phyloP scores from a whole-genome alignment of 2,797 vertebrate species.

The Ammospiza maritima region DNA sequence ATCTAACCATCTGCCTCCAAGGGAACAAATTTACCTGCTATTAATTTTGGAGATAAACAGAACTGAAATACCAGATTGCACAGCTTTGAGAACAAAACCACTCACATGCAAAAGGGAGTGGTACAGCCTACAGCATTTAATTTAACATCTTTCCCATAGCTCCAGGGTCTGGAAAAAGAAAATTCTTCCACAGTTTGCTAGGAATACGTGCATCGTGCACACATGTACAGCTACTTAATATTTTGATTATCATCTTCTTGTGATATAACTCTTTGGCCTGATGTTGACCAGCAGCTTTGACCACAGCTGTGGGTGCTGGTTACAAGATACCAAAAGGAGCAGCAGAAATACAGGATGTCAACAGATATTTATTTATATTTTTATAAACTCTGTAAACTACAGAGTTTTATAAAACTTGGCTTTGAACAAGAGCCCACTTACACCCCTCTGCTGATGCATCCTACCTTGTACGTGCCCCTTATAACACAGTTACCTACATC shows the following conservation, averaged over 20 bases:
- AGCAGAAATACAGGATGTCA: background rate
- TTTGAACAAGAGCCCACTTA: background rate
- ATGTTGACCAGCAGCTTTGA: background rate
- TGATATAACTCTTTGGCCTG: background rate
- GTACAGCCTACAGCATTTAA: background rate
- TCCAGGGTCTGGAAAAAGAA: background rate
- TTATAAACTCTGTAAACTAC: no score
- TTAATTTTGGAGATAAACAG: constrained; percentile 44
- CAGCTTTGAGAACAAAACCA: background rate
- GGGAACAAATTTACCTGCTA: constrained; percentile 31
- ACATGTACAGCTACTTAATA: background rate
- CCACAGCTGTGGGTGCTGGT: background rate
- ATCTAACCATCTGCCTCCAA: constrained; percentile 34
- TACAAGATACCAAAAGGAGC: background rate
- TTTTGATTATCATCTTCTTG: background rate
- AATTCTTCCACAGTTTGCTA: background rate
- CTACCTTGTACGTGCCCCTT: background rate
- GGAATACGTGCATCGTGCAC: background rate
- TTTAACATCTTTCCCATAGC: background rate
- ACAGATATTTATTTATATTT: background rate
- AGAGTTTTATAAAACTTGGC: no score
- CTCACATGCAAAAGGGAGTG: background rate
- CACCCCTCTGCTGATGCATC: background rate
- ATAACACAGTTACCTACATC: background rate
- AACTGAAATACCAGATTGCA: constrained; percentile 14